Percentiles rank a stretch among this genome's conserved stretches.
Conservation (phyloP, 1,140 invertebrate genomes). For the Drosophila ercepeae region DNA sequence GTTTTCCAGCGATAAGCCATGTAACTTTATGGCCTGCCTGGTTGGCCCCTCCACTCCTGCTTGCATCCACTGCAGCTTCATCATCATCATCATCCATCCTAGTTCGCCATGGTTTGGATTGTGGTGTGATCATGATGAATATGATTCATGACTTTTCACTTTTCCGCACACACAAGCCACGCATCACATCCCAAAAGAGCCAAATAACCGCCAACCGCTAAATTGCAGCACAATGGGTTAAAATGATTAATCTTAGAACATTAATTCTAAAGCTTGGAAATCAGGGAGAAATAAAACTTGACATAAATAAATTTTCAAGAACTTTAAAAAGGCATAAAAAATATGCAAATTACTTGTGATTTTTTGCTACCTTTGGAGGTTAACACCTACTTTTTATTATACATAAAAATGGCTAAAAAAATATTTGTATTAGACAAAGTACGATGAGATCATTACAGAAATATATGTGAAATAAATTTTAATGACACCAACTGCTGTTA, state of each 20-base stretch:
- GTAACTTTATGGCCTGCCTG: slow-evolving; percentile 73
- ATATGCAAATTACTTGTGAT: too few species aligned
- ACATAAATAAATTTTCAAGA: not conserved
- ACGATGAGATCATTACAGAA: not conserved
- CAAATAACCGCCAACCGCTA: slow-evolving; percentile 5
- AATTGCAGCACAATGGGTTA: slow-evolving; percentile 48
- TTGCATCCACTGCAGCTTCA: slow-evolving; percentile 26
- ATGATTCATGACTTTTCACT: slow-evolving; percentile 81
- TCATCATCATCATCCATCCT: slow-evolving; percentile 26
- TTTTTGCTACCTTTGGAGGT: not conserved
- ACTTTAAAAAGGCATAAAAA: too few species aligned
- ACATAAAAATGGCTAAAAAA: not conserved
- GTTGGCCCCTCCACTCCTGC: slow-evolving; percentile 30
- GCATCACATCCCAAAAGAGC: not conserved
- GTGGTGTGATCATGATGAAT: slow-evolving; percentile 72
- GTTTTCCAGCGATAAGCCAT: slow-evolving; percentile 79
- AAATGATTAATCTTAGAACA: not conserved
- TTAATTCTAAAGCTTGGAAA: not conserved
- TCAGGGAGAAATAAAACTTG: too few species aligned
- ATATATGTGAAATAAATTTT: slow-evolving; percentile 3
- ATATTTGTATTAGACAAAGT: not conserved
- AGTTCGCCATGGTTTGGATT: slow-evolving; percentile 56
- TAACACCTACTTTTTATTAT: not conserved
- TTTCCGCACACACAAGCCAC: slow-evolving; percentile 47
- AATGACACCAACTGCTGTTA: not conserved